A percentile compares a stretch with the other conserved stretches of the same genome.
Conservation (phyloP, 2,888 invertebrate species). For the Thysanoteuthis rhombus region DNA sequence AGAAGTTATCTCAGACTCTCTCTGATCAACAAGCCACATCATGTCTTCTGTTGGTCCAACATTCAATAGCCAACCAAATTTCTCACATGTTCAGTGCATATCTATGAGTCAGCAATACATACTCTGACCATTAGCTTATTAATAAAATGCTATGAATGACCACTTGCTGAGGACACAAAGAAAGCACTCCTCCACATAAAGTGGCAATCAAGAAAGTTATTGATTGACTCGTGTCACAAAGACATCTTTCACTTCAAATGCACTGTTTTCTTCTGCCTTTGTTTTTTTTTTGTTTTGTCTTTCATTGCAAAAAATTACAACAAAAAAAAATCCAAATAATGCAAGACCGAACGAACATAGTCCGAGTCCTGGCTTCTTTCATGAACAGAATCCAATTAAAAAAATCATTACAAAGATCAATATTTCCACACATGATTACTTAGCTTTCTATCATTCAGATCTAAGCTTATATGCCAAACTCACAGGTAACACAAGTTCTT, state of each 20-base stretch:
- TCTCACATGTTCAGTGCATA: neutral
- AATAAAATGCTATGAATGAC: neutral
- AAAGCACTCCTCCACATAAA: neutral
- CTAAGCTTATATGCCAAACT: neutral
- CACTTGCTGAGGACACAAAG: neutral
- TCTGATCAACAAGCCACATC: neutral
- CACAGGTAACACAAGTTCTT: neutral
- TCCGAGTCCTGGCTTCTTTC: neutral
- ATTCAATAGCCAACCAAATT: neutral
- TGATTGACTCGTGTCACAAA: neutral
- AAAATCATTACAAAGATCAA: neutral
- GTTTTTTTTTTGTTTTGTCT: neutral
- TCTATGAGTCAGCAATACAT: neutral
- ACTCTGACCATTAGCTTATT: neutral
- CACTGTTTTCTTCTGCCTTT: neutral
- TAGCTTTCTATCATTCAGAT: neutral
- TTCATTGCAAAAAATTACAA: neutral
- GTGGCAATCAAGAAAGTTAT: neutral
- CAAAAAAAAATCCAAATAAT: neutral
- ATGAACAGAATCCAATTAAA: neutral
- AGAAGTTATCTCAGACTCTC: neutral
- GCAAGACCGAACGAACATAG: neutral
- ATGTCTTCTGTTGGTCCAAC: neutral
- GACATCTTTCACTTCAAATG: neutral
- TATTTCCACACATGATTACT: neutral